phyloP scores from a whole-genome alignment of 2,113 vertebrate genomes.

The Microcebus ravelobensis region DNA sequence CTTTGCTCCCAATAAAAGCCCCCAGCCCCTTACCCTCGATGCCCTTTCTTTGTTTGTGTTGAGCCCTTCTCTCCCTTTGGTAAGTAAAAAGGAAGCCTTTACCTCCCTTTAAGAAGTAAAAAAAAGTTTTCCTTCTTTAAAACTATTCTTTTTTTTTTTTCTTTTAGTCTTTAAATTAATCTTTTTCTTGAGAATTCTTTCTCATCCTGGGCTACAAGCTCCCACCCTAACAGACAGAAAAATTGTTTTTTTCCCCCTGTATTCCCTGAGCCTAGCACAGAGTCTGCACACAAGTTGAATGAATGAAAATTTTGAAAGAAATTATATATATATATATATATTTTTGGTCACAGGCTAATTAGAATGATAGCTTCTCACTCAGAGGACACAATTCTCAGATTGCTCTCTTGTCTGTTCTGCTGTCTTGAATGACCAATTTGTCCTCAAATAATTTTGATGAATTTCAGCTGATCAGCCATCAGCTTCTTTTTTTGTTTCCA shows the following conservation, averaged over 20 bases:
- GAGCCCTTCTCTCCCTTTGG: no score
- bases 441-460: slow-evolving; percentile 25
- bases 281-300: not conserved
- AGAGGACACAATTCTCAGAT: not conserved
- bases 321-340: not conserved
- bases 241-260: not conserved
- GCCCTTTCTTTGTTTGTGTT: no score
- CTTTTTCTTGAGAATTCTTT: no score
- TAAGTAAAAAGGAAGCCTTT: no score
- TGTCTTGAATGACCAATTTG: not conserved
- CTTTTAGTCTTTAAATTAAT: no score
- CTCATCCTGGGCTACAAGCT: no score
- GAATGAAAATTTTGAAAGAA: not conserved
- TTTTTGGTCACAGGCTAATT: not conserved
- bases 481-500: not conserved
- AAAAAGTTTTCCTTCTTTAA: no score
- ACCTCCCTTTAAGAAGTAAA: no score
- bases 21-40: no score
- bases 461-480: slow-evolving; percentile 10
- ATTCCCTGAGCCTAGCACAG: not conserved
- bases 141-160: no score
- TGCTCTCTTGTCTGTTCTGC: not conserved
- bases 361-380: not conserved
- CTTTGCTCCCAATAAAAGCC: no score
- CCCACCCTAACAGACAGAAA: no score